Evolutionary conservation across 1,140 invertebrate genomes (phyloP), one percentile per base, ranked within the genome.

Genomic region (Oryzaephilus surinamensis): DNA sequence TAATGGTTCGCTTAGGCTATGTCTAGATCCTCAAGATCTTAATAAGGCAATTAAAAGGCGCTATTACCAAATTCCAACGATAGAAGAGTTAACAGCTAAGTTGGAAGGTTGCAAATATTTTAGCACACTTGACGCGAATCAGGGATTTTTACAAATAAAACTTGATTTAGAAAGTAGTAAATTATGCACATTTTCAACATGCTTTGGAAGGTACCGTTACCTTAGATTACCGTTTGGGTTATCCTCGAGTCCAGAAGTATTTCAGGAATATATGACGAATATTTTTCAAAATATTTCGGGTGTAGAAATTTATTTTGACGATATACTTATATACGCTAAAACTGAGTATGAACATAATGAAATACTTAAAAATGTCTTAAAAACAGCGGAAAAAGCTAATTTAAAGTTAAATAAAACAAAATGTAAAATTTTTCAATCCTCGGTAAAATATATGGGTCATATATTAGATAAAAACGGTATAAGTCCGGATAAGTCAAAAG

Each of bases 1-100:
- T 41, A 43, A 47, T 40, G 27, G 54, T 10, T 34, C 53, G 14
- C 13, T 66, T 4, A 44, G 64, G 43, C 39, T 69, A 13, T 67
- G 62, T 46, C 30, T 69, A 6, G 63, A 68, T 34, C 62, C 62
- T 8, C 49, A 38, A 37, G 45, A 65, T 24, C 48, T 68, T 14
- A 69, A 69, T 43, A 52, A 53, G 40, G 47, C 33, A 15, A 60
- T 68, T 6, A 48, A 48, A 29, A 28, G 60, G 34, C 52, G 59
- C 45, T 38, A 55, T 35, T 52, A 48, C 42, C 34, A 37, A 13
- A 38, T 61, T 15, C 51, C 54, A 8, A 54, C 50, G 3, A 40
- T 52, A 26, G 52, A 60, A 30, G 58, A 62, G 23, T 36, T 59
- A n/a, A 19, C 18, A 13, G 12, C 11, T 14, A 41, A 41, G 15